Conservation (phyloP, 1,140 invertebrate genomes). For the Drosophila lacteicornis region DNA sequence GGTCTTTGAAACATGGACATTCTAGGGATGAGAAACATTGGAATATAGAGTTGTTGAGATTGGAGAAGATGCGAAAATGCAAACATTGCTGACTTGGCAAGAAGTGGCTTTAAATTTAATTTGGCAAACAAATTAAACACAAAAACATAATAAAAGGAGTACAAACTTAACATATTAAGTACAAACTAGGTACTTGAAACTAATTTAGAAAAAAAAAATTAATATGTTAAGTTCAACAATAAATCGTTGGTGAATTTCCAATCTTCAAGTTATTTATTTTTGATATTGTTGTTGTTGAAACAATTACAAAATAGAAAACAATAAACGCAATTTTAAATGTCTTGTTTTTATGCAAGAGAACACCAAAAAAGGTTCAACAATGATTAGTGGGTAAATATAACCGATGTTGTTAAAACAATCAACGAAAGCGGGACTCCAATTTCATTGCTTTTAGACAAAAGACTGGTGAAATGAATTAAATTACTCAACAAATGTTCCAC, state of each 20-base stretch:
- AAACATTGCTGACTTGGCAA: constrained; percentile 14
- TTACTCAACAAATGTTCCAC: background rate
- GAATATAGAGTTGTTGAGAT: background rate
- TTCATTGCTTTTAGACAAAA: background rate
- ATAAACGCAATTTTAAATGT: too few relatives aligned
- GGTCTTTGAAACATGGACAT: constrained; percentile 6
- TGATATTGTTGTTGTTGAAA: background rate
- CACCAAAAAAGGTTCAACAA: background rate
- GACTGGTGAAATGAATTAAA: background rate
- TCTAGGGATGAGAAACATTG: constrained; percentile 11
- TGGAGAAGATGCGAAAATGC: background rate
- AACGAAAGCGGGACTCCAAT: background rate
- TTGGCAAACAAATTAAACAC: background rate
- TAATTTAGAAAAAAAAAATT: background rate
- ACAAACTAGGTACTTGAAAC: background rate
- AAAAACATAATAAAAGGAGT: constrained; percentile 8
- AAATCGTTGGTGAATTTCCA: background rate
- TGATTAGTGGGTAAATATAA: background rate
- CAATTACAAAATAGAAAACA: constrained; percentile 1
- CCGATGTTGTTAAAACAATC: background rate
- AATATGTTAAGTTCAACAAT: background rate
- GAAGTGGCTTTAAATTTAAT: background rate
- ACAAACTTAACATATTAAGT: constrained; percentile 7
- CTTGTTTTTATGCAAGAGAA: too few relatives aligned
- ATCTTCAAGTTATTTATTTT: background rate